Evolutionary conservation across 2,113 vertebrate genomes (phyloP), one percentile per base, ranked within the genome.

Genomic region (Ranitomeya imitator): DNA sequence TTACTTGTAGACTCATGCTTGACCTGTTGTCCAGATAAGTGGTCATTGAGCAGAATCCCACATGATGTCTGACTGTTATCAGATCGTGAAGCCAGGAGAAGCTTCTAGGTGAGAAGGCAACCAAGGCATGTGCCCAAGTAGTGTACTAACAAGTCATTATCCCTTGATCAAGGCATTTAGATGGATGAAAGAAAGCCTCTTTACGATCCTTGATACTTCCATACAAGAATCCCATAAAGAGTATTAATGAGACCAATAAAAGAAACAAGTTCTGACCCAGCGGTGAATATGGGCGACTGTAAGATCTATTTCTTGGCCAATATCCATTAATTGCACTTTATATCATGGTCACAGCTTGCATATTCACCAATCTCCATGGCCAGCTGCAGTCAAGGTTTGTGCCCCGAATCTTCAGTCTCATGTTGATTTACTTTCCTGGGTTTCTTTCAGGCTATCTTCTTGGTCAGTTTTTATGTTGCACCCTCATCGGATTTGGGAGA

Each of bases 401-500:
- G 18, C 67, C 26, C 26, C 12, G 7, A 26, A 23, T 71, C 23
- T 26, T 31, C n/a, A 67, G n/a, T 7, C 74, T 51, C 6, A 45
- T 31, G 51, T 37, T 19, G 16, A 51, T 51, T 9, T 16, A 51
- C 21, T 31, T 37, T 0, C n/a, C 69, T 45, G 14, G 5, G 26
- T 74, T 45, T 86, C 81, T 37, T 59, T 1, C 87, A 94, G 93
- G 86, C 82, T 2, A 90, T 81, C 73, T 94, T 94, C 81, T 18
- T 55, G 31, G 80, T 92, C 79, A 91, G 79, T 51, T 92, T 94
- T 63, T 90, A 92, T 11, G 86, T 94, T 21, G 91, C 90, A 21
- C 80, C 86, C 52, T 85, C 82, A 51, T 92, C 90, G 0, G 45
- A 45, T 21, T 74, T 94, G n/a, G 92, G 93, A 69, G 21, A 61